Base-by-base conservation (phyloP, 2,888 invertebrate genomes). In the Cephus nigrinus region DNA sequence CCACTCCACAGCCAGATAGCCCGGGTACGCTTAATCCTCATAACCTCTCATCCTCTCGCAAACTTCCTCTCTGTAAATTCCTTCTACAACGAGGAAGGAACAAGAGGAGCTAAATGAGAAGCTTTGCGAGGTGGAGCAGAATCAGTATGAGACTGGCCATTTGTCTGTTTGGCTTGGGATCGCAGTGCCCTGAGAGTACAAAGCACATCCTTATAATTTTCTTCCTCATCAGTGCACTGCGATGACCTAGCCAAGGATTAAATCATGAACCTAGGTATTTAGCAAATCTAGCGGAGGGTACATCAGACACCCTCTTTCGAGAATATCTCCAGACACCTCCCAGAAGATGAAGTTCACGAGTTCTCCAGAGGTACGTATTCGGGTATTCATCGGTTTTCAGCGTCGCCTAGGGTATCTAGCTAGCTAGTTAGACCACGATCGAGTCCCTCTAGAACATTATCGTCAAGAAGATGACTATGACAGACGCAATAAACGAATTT, bases 281-380 rank as follows among this genome's bases (percentile, higher is more conserved):
- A 90, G 89, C 88, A 84, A 55, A 89, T 88, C 88, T 89, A 90
- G 88, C 88, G 87, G 87, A 86, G 88, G 86, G 82, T 55, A 55
- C 55, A 55, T 55, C 23, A 55, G 23, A 23, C 55, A 55, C 55
- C 55, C 55, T 55, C 40, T 40, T 23, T 9, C 55, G 55, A 55
- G 55, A 55, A 55, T 55, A 23, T 55, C 23, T 55, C 55, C 55
- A 55, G 71, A 31, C 33, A 71, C 71, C 32, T 31, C 71, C 71
- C 32, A 31, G 71, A 71, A 71, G 71, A 32, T 32, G 32, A 71
- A 9, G 71, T 12, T 32, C 33, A 33, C 55, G 81, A 84, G 84
- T 82, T 82, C 87, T 85, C 84, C 82, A 85, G 90, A 91, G 91
- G 91, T 91, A 91, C 82, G 91, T 91, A 91, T 82, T 78, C 88